Evolutionary conservation across 1,140 invertebrate genomes (phyloP).

Genomic region (Dufourea novaeangliae): DNA sequence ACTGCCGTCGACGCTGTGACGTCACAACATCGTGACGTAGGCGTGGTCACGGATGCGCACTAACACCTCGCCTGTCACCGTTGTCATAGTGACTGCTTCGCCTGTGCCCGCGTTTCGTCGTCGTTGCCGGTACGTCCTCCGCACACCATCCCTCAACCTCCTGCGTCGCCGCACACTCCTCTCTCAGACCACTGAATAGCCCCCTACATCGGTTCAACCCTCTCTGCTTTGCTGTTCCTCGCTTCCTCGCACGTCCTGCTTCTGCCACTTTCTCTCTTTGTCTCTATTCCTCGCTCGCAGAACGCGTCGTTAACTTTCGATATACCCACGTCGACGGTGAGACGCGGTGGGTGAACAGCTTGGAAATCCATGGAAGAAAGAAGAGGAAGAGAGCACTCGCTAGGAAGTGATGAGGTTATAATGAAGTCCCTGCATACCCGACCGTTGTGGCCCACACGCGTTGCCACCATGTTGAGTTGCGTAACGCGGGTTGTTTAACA

Average conservation of each 20-base stretch:
- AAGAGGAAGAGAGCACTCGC: conserved; percentile 63
- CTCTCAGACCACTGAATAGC: conserved; percentile 61
- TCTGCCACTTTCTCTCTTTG: conserved; percentile 39
- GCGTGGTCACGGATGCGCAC: conserved; percentile 81
- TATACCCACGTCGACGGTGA: conserved; percentile 47
- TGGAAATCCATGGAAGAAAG: conserved; percentile 54
- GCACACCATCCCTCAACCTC: conserved; percentile 52
- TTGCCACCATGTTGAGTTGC: conserved; percentile 33
- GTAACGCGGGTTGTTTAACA: conserved; percentile 53
- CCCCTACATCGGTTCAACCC: conserved; percentile 60
- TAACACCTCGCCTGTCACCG: conserved; percentile 80
- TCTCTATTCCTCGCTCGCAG: conserved; percentile 49
- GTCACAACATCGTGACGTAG: conserved; percentile 79
- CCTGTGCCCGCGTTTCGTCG: conserved; percentile 73
- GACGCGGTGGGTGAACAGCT: conserved; percentile 52
- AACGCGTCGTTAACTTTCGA: conserved; percentile 35
- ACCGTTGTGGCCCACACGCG: conserved; percentile 13
- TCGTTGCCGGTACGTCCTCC: conserved; percentile 62
- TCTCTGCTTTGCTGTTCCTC: conserved; percentile 29
- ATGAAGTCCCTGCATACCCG: conserved; percentile 62
- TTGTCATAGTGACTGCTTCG: conserved; percentile 81
- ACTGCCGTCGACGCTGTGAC: conserved; percentile 73
- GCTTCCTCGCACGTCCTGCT: conserved; percentile 15
- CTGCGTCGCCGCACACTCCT: conserved; percentile 59
- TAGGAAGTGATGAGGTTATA: conserved; percentile 69